Evolutionary conservation across 1,140 invertebrate species (phyloP).

Genomic region (Frieseomelitta varia): DNA sequence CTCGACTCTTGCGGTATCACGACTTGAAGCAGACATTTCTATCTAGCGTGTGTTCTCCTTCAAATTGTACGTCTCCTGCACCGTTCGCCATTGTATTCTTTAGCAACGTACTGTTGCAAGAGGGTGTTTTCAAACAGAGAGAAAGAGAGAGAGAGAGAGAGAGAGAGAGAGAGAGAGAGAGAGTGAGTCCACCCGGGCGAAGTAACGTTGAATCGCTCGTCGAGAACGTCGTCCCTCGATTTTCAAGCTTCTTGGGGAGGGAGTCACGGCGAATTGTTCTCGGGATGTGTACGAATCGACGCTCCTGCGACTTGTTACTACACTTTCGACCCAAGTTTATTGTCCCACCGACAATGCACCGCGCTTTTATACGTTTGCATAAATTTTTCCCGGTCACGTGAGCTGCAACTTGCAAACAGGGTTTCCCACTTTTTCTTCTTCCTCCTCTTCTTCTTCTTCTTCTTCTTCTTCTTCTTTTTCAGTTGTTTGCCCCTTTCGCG

Average conservation of each 20-base stretch:
- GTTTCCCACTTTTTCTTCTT: background rate
- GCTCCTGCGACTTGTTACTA: background rate
- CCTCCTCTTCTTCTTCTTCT: too few relatives aligned
- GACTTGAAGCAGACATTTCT: slow-evolving; percentile 48
- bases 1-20: slow-evolving; percentile 35
- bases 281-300: slow-evolving; percentile 1
- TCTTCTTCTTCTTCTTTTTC: too few relatives aligned
- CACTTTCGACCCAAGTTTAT: slow-evolving; percentile 6
- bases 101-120: slow-evolving; percentile 23
- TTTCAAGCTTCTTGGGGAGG: slow-evolving; percentile 4
- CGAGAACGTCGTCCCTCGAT: slow-evolving; percentile 23
- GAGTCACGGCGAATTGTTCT: slow-evolving; percentile 31
- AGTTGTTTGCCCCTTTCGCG: too few relatives aligned
- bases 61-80: slow-evolving; percentile 32
- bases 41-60: slow-evolving; percentile 36
- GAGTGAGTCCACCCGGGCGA: background rate
- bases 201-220: slow-evolving; percentile 19
- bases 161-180: too few relatives aligned
- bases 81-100: slow-evolving; percentile 38
- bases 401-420: background rate
- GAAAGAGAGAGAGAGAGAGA: too few relatives aligned
- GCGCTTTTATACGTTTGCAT: background rate
- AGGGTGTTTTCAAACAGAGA: slow-evolving; percentile 34
- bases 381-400: background rate
- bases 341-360: background rate